Conservation (phyloP, 2,113 vertebrate species). For the Gracilinanus agilis region DNA sequence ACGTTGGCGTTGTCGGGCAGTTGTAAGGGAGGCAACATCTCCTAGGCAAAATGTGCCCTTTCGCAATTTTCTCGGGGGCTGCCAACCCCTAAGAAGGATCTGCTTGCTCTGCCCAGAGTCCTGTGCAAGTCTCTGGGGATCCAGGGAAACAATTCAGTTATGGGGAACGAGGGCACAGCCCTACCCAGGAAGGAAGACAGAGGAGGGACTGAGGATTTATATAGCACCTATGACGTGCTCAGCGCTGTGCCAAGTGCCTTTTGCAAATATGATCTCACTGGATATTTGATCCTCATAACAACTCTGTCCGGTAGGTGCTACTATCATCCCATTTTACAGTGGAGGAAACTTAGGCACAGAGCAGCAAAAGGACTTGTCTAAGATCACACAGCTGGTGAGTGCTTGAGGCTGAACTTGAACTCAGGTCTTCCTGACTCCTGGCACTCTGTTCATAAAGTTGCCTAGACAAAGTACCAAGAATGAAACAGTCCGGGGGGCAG, state of each 20-base stretch:
- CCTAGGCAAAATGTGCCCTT: not conserved
- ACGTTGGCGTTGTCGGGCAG: not conserved
- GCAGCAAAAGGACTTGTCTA: not conserved
- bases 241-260: not conserved
- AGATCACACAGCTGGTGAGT: not conserved
- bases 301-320: not conserved
- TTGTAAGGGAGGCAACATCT: not conserved
- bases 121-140: not conserved
- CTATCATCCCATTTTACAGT: not conserved
- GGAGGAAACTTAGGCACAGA: not conserved
- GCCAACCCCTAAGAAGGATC: not conserved
- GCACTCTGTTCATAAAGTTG: no score
- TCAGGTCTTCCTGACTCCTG: no score
- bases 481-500: no score
- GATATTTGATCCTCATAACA: not conserved
- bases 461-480: no score
- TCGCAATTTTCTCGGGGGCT: not conserved
- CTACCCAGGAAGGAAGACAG: not conserved
- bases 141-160: not conserved
- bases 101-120: not conserved
- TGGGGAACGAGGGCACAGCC: not conserved
- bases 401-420: not conserved
- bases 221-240: not conserved
- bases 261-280: not conserved
- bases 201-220: not conserved